phyloP scores from a whole-genome alignment of 2,113 vertebrate genomes.

The Petrocephalus microphthalmus region DNA sequence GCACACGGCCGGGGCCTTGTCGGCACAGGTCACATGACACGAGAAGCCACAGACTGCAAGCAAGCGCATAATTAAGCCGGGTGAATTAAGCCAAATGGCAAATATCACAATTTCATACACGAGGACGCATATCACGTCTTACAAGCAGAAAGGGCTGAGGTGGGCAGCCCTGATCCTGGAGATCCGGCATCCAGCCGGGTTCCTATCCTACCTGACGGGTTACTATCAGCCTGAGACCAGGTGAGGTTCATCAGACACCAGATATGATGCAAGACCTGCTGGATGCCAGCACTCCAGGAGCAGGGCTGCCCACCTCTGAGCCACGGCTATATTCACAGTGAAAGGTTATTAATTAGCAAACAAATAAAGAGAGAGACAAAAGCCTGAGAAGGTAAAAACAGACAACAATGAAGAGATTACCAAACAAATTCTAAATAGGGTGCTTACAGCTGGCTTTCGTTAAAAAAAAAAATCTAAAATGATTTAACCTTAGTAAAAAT shows the following conservation, averaged over 20 bases:
- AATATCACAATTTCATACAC: not conserved
- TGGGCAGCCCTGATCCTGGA: no score
- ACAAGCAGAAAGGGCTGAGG: not conserved
- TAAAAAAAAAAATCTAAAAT: not conserved
- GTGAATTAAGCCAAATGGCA: not conserved
- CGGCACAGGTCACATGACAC: constrained; percentile 94
- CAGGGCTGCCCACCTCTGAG: no score
- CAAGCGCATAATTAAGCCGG: not conserved
- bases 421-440: not conserved
- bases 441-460: not conserved
- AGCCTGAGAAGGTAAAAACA: not conserved
- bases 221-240: no score
- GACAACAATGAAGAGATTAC: not conserved
- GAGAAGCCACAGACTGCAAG: constrained; percentile 86
- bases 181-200: no score
- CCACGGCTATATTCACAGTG: not conserved
- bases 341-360: not conserved
- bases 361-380: not conserved
- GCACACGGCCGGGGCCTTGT: constrained; percentile 90
- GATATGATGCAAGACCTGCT: no score
- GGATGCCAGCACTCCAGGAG: no score
- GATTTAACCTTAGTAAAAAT: not conserved
- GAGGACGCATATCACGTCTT: not conserved
- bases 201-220: no score
- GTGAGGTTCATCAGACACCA: no score